These are phyloP conservation scores for Drosophila glabriapex DNA, from an alignment of 2,888 invertebrate genomes.

Conservation along the genomic window DNA sequence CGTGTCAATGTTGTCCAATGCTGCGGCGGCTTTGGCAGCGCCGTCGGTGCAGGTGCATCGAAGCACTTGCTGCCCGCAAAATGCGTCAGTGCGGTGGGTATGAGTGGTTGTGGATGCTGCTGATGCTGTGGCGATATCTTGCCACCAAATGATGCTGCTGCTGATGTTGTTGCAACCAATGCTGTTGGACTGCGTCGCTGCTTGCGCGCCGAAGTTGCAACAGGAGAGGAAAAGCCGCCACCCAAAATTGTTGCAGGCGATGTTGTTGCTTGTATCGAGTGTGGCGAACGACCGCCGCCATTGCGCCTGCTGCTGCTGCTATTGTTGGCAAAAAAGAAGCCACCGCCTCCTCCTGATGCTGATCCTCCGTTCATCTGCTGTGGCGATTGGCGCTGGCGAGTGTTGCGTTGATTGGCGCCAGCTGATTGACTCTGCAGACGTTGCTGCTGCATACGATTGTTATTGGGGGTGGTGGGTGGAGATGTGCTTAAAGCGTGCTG, in stretches of 20 bases:
- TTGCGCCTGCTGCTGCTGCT: conserved; percentile 54
- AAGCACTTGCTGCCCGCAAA: conserved; percentile 93
- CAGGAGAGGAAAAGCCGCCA: conserved; percentile 55
- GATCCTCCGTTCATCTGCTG: conserved; percentile 59
- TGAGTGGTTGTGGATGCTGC: conserved; percentile 72
- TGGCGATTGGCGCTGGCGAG: conserved; percentile 67
- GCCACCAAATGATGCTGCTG: conserved; percentile 52
- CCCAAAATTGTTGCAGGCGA: conserved; percentile 82
- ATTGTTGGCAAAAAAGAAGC: conserved; percentile 68
- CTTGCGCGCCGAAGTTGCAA: conserved; percentile 72
- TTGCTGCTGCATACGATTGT: conserved; percentile 66
- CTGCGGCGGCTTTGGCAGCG: conserved; percentile 92
- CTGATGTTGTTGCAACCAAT: not conserved
- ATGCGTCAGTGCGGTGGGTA: conserved; percentile 85
- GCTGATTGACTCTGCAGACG: conserved; percentile 66
- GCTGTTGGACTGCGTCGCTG: conserved; percentile 71
- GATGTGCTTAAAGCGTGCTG: conserved; percentile 69
- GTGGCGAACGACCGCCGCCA: conserved; percentile 71
- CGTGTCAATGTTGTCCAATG: conserved; percentile 88
- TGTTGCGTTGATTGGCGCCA: conserved; percentile 59
- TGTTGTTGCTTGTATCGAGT: conserved; percentile 30
- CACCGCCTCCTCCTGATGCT: conserved; percentile 51
- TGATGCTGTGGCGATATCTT: conserved; percentile 83
- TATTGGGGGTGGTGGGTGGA: conserved; percentile 51
- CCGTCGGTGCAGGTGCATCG: conserved; percentile 92